A percentile compares a stretch with the other conserved stretches of the same genome.
Evolutionary conservation across 2,113 vertebrate genomes (phyloP).

Genomic region (Saccopteryx bilineata): DNA sequence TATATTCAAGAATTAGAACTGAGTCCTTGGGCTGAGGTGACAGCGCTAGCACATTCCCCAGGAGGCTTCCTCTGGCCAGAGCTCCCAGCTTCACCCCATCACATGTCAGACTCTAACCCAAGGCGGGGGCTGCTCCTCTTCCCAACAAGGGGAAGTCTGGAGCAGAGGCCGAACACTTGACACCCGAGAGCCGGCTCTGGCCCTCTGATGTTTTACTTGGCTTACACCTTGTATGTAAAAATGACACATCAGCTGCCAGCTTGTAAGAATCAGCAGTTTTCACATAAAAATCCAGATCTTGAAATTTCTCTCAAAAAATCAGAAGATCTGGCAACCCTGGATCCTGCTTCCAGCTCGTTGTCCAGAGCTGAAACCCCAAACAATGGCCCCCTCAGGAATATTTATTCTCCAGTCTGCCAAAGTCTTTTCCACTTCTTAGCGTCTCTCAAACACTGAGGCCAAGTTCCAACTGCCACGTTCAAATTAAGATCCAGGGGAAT

Average conservation of each 20-base stretch:
- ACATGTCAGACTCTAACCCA: not conserved
- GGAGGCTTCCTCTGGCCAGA: not conserved
- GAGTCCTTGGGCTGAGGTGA: not conserved
- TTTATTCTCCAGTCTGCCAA: not conserved
- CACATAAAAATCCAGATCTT: constrained; percentile 16
- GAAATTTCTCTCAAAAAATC: not conserved
- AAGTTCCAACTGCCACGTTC: not conserved
- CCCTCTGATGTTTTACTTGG: not conserved
- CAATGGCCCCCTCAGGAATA: rapidly evolving
- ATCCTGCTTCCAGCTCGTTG: rapidly evolving
- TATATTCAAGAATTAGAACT: not conserved
- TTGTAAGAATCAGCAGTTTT: constrained; percentile 51
- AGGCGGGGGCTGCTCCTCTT: not conserved
- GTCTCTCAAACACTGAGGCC: not conserved
- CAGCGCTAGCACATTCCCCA: not conserved
- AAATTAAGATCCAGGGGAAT: not conserved
- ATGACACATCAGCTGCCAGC: constrained; percentile 1
- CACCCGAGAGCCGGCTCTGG: not conserved
- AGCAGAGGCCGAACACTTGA: not conserved
- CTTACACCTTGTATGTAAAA: not conserved
- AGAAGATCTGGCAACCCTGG: not conserved
- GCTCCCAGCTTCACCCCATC: not conserved
- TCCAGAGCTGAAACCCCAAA: not conserved
- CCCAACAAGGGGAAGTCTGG: not conserved
- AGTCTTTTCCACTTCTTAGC: not conserved